phyloP scores from a whole-genome alignment of 2,113 vertebrate species.

The Carassius carassius region DNA sequence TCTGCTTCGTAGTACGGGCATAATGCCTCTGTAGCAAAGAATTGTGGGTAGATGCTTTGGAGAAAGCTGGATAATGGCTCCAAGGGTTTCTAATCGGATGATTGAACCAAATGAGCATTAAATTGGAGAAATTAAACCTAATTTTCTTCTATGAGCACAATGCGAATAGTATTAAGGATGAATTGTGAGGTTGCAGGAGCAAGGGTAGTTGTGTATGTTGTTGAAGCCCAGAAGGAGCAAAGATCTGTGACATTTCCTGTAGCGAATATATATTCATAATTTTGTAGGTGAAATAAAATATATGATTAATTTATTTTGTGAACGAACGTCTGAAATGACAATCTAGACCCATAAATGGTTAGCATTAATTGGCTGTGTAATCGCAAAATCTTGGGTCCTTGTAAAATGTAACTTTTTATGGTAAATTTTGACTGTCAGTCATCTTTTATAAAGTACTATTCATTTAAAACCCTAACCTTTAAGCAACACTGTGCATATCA shows the following conservation, averaged over 20 bases:
- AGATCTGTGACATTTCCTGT: not conserved
- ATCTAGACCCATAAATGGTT: not conserved
- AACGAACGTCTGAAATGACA: not conserved
- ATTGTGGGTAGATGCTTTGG: not conserved
- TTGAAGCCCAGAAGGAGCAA: not conserved
- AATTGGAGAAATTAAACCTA: constrained; percentile 48
- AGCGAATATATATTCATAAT: not conserved
- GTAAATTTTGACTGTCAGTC: not conserved
- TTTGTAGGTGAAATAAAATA: not conserved
- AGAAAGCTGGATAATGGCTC: not conserved
- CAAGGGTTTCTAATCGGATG: constrained; percentile 37
- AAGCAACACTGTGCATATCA: not conserved
- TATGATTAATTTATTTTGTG: not conserved
- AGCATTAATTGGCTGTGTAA: not conserved
- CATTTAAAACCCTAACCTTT: not conserved
- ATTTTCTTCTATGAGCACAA: constrained; percentile 47
- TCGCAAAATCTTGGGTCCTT: not conserved
- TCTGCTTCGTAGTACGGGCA: not conserved
- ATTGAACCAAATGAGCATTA: constrained; percentile 47
- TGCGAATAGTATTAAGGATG: constrained; percentile 24
- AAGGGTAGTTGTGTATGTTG: not conserved
- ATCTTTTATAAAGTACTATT: constrained; percentile 1
- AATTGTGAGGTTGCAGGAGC: not conserved
- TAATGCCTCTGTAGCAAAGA: not conserved
- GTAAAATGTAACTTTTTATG: not conserved